Base-by-base conservation (phyloP, 2,888 invertebrate species). In the Ferrisia virgata region DNA sequence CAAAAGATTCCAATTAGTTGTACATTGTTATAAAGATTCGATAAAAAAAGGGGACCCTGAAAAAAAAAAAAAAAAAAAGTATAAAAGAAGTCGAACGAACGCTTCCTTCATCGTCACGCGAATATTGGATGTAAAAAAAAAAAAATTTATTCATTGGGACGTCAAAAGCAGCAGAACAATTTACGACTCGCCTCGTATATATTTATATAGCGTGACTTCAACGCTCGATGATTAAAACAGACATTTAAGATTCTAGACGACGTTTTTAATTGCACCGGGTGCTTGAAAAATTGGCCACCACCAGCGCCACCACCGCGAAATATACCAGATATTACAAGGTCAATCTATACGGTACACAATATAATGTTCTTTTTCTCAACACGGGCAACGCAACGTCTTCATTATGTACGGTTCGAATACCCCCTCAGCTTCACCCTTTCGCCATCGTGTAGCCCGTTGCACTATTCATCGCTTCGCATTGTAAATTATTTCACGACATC, bases 151-250 rank as follows among this genome's bases (percentile, higher is more conserved):
- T 64, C 64, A 28, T 64, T 15, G 64, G 28, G 64, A 64, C 64
- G 64, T 64, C 64, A 64, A 64, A 64, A 64, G 53, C 53, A 64
- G 64, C 58, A 11, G 11, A 58, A 15, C 64, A 53, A 53, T 53
- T 53, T 53, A 53, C 53, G 22, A 53, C 1, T 18, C 53, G 53
- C n/a, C n/a, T n/a, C n/a, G n/a, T n/a, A n/a, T 31, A 15, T 69
- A 69, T 69, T 69, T 76, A 76, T 36, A 36, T 36, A 36, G 72
- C 72, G 72, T 76, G 72, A 36, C 36, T 76, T 76, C 33, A 36
- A 76, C 28, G 13, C 33, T 36, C 18, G 28, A 76, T 76, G 72
- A 76, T 76, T 76, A 76, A 76, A 36, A 76, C 72, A 15, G 72
- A 76, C 36, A 36, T 76, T 76, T 36, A 76, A 76, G 64, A 28